phyloP scores from a whole-genome alignment of 64 coral and sea anemone species.

The Anthopleura sola region DNA sequence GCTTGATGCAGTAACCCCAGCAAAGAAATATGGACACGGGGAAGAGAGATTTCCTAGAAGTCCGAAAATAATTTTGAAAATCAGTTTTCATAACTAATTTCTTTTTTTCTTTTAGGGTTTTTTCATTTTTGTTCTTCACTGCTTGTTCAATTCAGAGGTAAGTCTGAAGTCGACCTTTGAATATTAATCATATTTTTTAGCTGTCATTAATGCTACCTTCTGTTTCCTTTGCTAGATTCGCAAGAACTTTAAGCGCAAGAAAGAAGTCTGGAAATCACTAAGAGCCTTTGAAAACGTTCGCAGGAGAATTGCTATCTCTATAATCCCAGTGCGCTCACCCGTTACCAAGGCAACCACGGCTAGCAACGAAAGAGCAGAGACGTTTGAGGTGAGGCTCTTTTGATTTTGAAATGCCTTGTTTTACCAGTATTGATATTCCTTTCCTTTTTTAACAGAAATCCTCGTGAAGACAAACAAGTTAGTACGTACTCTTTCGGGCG shows the following conservation, averaged over 20 bases:
- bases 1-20: too few species aligned
- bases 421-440: background rate
- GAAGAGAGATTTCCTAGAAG: too few species aligned
- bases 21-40: too few species aligned
- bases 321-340: background rate
- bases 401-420: too few species aligned
- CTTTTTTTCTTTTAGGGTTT: conserved; percentile 17
- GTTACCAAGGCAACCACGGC: conserved; percentile 8
- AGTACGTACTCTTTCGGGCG: too few species aligned
- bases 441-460: conserved; percentile 11
- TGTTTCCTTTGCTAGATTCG: conserved; percentile 29
- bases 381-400: conserved; percentile 27
- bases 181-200: too few species aligned
- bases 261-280: conserved; percentile 48
- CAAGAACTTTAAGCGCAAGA: conserved; percentile 52
- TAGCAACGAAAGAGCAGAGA: conserved; percentile 36
- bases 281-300: conserved; percentile 24
- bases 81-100: background rate
- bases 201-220: too few species aligned
- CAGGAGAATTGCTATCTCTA: conserved; percentile 10
- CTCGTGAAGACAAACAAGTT: background rate
- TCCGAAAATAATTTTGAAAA: too few species aligned
- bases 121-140: conserved; percentile 47
- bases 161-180: background rate
- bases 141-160: conserved; percentile 46